Percentiles rank a stretch among this genome's conserved stretches.
Evolutionary conservation across 2,888 invertebrate species (phyloP).

Genomic region (Kryphioiulus occultus): DNA sequence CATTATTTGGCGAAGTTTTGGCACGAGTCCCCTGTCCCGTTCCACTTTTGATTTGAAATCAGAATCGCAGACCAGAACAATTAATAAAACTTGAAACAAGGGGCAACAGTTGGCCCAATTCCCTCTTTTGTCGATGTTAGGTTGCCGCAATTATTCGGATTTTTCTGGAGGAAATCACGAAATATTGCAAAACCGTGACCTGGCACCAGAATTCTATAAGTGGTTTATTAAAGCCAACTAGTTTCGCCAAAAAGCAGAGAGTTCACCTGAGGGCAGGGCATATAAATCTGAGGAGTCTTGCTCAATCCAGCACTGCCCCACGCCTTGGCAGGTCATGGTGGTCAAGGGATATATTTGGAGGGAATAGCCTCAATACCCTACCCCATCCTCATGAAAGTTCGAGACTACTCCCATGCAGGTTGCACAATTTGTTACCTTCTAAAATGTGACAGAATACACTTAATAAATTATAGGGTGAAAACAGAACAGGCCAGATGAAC

Average conservation of each 20-base stretch:
- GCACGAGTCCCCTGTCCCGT: background rate
- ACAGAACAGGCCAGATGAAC: too few species aligned
- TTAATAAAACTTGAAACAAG: slow-evolving; percentile 17
- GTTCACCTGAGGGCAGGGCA: background rate
- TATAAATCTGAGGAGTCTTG: background rate
- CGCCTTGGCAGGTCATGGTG: background rate
- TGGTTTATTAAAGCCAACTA: background rate
- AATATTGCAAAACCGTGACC: background rate
- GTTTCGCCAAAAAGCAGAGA: background rate
- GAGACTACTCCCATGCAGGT: background rate
- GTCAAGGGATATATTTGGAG: background rate
- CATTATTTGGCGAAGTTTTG: background rate
- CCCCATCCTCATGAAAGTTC: background rate
- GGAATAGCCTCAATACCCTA: background rate
- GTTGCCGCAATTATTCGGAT: background rate
- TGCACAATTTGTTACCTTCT: background rate
- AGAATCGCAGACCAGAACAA: background rate
- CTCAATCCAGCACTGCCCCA: background rate
- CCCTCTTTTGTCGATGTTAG: background rate
- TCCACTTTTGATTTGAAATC: background rate
- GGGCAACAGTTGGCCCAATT: slow-evolving; percentile 22
- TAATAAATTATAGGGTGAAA: too few species aligned
- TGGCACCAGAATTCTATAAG: background rate
- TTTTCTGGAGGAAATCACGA: slow-evolving; percentile 10
- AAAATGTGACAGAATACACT: too few species aligned